phyloP scores from a whole-genome alignment of 2,888 invertebrate genomes.

The Apodemia duryi region DNA sequence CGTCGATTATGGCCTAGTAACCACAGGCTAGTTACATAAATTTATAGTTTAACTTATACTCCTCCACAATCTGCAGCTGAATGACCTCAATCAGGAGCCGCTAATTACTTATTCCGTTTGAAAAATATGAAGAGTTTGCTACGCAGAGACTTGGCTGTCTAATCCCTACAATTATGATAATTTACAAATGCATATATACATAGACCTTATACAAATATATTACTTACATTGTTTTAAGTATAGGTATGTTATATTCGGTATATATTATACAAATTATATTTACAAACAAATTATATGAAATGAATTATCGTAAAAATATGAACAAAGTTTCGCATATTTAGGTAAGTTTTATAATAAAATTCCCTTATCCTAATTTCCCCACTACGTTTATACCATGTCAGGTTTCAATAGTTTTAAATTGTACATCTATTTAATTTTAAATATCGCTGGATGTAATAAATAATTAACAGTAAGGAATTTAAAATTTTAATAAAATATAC shows the following conservation, averaged over 20 bases:
- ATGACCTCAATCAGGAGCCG: slow-evolving; percentile 40
- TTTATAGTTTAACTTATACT: slow-evolving; percentile 47
- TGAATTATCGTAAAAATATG: too few relatives aligned
- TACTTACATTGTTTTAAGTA: too few relatives aligned
- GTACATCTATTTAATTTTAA: not conserved
- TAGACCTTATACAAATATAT: too few relatives aligned
- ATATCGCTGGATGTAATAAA: not conserved
- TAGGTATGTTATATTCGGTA: too few relatives aligned
- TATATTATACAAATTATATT: too few relatives aligned
- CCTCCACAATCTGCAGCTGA: slow-evolving; percentile 25
- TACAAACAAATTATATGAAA: too few relatives aligned
- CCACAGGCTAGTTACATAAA: slow-evolving; percentile 62
- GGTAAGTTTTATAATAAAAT: too few relatives aligned
- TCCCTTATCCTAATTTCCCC: too few relatives aligned
- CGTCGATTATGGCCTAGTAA: slow-evolving; percentile 70
- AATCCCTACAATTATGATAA: slow-evolving; percentile 20
- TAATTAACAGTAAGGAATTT: not conserved
- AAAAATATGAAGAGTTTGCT: slow-evolving; percentile 27
- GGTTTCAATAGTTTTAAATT: too few relatives aligned
- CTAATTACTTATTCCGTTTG: slow-evolving; percentile 38
- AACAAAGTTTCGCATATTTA: too few relatives aligned
- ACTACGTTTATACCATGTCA: too few relatives aligned
- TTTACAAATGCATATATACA: not conserved
- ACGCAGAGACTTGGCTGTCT: slow-evolving; percentile 23
- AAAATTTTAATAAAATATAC: not conserved